Evolutionary conservation across 2,113 vertebrate genomes (phyloP).

Genomic region (Eurypyga helias): DNA sequence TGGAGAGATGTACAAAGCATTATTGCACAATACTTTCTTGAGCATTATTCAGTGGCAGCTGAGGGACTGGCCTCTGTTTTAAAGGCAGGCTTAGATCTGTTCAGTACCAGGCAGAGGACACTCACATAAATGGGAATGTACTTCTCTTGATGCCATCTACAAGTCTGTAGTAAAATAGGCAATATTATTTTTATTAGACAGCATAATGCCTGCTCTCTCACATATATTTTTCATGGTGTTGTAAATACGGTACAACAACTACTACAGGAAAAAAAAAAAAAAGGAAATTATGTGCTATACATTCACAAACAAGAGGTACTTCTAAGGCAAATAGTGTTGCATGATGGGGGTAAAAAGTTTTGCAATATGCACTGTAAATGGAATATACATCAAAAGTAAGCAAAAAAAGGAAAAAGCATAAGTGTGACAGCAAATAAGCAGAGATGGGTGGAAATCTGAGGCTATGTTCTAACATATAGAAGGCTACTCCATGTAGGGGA

Average conservation of each 20-base stretch:
- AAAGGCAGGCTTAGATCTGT: background rate
- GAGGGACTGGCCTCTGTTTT: background rate
- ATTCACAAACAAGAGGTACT: background rate
- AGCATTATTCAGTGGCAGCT: background rate
- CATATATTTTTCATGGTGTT: background rate
- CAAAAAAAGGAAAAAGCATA: background rate
- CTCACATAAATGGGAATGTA: background rate
- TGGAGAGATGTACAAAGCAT: background rate
- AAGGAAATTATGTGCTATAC: background rate
- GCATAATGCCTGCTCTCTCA: background rate
- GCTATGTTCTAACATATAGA: background rate
- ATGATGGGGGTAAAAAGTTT: background rate
- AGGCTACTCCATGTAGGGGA: background rate
- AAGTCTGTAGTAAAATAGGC: background rate
- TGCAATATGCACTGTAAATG: background rate
- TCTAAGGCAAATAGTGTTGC: background rate
- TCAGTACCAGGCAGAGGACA: background rate
- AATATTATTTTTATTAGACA: background rate
- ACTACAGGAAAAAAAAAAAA: background rate
- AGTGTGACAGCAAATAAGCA: background rate
- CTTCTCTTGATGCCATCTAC: background rate
- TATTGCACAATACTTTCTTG: background rate
- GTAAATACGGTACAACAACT: background rate
- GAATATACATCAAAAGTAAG: conserved; percentile 13
- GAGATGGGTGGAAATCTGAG: background rate